Evolutionary conservation across 1,140 invertebrate genomes (phyloP).

Genomic region (Panagrolaimus sp.): DNA sequence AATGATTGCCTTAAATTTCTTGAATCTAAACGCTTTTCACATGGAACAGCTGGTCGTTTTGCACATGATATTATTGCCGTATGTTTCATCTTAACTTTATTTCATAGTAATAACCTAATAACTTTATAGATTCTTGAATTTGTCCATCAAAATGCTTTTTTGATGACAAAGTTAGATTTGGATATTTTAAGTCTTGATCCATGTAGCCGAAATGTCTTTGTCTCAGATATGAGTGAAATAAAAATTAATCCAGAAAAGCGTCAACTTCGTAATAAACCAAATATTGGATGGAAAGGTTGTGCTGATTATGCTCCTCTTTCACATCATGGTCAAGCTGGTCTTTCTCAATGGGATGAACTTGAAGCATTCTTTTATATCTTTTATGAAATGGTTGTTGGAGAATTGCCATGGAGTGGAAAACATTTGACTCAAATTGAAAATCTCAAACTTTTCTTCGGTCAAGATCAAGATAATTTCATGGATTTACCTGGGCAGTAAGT

Average conservation of each 20-base stretch:
- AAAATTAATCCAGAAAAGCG: not conserved
- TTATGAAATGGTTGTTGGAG: constrained; percentile 15
- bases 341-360: constrained; percentile 1
- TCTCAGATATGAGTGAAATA: constrained; percentile 5
- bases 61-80: not conserved
- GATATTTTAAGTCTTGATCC: constrained; percentile 14
- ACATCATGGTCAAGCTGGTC: not conserved
- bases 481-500: constrained; percentile 6
- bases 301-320: constrained; percentile 1
- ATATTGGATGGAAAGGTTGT: constrained; percentile 5
- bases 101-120: no score
- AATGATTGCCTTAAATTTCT: not conserved
- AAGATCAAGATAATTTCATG: not conserved
- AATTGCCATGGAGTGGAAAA: constrained; percentile 5
- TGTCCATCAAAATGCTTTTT: not conserved
- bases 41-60: constrained; percentile 9
- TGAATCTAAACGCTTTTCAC: not conserved
- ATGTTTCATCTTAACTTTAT: no score
- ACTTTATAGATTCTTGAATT: constrained; percentile 17
- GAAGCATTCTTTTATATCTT: constrained; percentile 9
- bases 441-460: not conserved
- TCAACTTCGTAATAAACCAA: not conserved
- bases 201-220: not conserved
- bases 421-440: constrained; percentile 1
- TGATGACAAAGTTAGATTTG: not conserved